phyloP scores from a whole-genome alignment of 2,797 vertebrate genomes.

The Liparis tanakae region DNA sequence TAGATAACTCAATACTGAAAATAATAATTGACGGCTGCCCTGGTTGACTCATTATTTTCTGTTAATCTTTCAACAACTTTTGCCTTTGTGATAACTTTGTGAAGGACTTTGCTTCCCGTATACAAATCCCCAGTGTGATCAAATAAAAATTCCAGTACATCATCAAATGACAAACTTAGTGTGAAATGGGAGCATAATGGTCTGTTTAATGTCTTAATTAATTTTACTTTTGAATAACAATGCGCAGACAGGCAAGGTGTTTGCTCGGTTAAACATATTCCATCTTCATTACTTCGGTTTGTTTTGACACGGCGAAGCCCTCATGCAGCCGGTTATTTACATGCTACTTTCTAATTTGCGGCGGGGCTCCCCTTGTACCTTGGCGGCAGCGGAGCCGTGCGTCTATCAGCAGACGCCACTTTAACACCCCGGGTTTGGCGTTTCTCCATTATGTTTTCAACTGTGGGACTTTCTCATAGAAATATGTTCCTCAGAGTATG shows the following conservation, averaged over 20 bases:
- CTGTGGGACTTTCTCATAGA: slow-evolving; percentile 27
- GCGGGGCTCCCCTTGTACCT: slow-evolving; percentile 24
- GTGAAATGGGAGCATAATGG: neutral
- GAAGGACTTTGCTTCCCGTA: neutral
- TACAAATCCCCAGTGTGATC: neutral
- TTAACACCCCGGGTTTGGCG: slow-evolving; percentile 25
- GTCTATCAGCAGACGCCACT: slow-evolving; percentile 49
- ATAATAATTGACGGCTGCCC: neutral
- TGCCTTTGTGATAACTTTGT: neutral
- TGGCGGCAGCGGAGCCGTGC: slow-evolving; percentile 16
- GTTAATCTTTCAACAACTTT: neutral
- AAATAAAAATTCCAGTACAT: neutral
- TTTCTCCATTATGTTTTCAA: slow-evolving; percentile 38
- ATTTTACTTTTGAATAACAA: slow-evolving; percentile 21
- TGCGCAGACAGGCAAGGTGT: neutral
- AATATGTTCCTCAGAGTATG: slow-evolving; percentile 43
- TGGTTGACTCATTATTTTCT: too few species aligned
- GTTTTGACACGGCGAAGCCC: slow-evolving; percentile 22
- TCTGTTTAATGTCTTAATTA: slow-evolving; percentile 10
- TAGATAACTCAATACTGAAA: neutral
- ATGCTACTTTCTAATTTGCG: slow-evolving; percentile 39
- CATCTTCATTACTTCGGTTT: slow-evolving; percentile 28
- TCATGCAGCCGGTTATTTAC: slow-evolving; percentile 27
- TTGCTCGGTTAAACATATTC: slow-evolving; percentile 27
- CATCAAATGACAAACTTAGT: neutral